Evolutionary conservation across 2,888 invertebrate genomes (phyloP), one percentile per base, ranked within the genome.

Genomic region (Eudemis profundana): DNA sequence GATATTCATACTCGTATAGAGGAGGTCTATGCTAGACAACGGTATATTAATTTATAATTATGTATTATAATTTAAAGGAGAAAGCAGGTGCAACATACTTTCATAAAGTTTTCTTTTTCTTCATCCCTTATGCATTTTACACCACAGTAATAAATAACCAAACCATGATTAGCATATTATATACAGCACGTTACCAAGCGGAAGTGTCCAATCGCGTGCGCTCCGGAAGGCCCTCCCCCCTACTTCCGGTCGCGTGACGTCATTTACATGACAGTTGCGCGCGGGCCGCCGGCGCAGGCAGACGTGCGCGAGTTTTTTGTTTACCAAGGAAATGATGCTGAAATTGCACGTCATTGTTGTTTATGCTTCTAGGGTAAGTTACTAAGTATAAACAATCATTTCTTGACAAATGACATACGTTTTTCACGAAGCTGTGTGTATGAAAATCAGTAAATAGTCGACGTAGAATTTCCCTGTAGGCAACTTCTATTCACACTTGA

Each of bases 191-290:
- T 86, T 87, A 82, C 84, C 75, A 73, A 85, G 82, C 89, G 92
- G 92, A 92, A 89, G 90, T 90, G 87, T 85, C 90, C 90, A 91
- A 92, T 92, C 89, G 90, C 89, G 87, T 89, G 87, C 86, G 87
- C 82, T 69, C 87, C 88, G 90, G 89, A 87, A 85, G 81, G 83
- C 78, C 86, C 83, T 78, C 88, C 87, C 88, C 82, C 84, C 87
- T 82, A 82, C 87, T 86, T 91, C 92, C 91, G 90, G 92, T 88
- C 91, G 86, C 91, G 91, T 91, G 92, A 91, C 90, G 86, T 86
- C 89, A 90, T 92, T 90, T 89, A 88, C 90, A 89, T 91, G 88
- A 90, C 89, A 90, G 85, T 86, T 77, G 82, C 78, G 70, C 73
- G 77, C 76, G 74, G 75, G 81, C 78, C 82, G 78, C 74, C 76